phyloP scores from a whole-genome alignment of 2,888 invertebrate species.

The Andrena flavipes region DNA sequence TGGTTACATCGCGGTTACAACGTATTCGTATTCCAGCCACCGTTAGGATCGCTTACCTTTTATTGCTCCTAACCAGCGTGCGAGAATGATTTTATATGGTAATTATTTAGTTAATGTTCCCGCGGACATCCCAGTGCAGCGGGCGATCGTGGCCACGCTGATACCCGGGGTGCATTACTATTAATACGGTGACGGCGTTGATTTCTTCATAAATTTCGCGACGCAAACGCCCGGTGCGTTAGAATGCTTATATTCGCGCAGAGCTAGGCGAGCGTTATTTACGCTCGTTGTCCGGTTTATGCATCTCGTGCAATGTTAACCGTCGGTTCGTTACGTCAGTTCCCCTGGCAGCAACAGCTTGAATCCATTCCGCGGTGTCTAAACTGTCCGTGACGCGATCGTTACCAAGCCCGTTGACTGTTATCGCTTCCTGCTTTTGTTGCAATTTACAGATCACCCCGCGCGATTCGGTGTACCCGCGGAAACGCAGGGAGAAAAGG shows the following conservation, averaged over 20 bases:
- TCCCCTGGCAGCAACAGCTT: background rate
- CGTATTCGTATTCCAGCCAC: slow-evolving; percentile 36
- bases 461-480: background rate
- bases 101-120: slow-evolving; percentile 60
- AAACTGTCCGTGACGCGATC: slow-evolving; percentile 49
- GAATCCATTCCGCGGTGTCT: slow-evolving; percentile 35
- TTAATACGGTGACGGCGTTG: slow-evolving; percentile 24
- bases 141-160: slow-evolving; percentile 16
- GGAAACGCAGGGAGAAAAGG: background rate
- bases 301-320: slow-evolving; percentile 46
- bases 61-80: slow-evolving; percentile 54
- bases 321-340: slow-evolving; percentile 35
- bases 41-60: slow-evolving; percentile 58
- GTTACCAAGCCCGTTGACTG: slow-evolving; percentile 36
- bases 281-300: slow-evolving; percentile 27
- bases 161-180: slow-evolving; percentile 41
- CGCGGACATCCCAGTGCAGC: slow-evolving; percentile 6
- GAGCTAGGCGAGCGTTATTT: slow-evolving; percentile 32
- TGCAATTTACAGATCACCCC: slow-evolving; percentile 47
- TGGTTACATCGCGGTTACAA: slow-evolving; percentile 23
- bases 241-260: slow-evolving; percentile 17
- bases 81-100: slow-evolving; percentile 59
- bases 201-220: slow-evolving; percentile 54
- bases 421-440: slow-evolving; percentile 60
- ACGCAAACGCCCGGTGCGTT: slow-evolving; percentile 29